Conservation (phyloP, 2,113 vertebrate genomes). For the Salvator merianae region DNA sequence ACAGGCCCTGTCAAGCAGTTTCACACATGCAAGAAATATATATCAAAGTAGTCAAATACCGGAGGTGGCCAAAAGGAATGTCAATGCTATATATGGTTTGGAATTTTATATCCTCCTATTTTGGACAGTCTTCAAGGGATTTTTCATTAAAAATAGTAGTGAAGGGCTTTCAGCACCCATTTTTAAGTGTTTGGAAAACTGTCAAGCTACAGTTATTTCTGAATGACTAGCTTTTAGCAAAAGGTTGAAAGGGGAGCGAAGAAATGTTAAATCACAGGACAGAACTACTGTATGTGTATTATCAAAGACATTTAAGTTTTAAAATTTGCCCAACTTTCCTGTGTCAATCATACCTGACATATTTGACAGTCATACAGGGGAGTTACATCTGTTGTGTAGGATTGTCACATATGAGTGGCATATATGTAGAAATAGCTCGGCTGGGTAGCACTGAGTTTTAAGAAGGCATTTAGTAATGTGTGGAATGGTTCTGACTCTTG, state of each 20-base stretch:
- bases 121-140: constrained; percentile 38
- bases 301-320: background rate
- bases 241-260: background rate
- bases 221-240: background rate
- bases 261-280: background rate
- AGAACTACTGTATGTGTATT: background rate
- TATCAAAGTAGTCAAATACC: constrained; percentile 46
- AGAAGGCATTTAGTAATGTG: too few species aligned
- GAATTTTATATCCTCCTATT: constrained; percentile 12
- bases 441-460: background rate
- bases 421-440: background rate
- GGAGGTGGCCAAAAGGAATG: constrained; percentile 17
- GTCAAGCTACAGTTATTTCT: constrained; percentile 15
- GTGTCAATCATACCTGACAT: background rate
- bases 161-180: constrained; percentile 34
- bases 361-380: background rate
- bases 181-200: constrained; percentile 8
- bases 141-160: background rate
- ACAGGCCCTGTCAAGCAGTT: constrained; percentile 46
- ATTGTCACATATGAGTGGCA: background rate
- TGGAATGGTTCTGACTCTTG: background rate
- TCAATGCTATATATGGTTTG: constrained; percentile 23
- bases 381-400: background rate
- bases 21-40: constrained; percentile 35
- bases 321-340: background rate